Evolutionary conservation across 2,888 invertebrate genomes (phyloP).

Genomic region (Ophraella communa): DNA sequence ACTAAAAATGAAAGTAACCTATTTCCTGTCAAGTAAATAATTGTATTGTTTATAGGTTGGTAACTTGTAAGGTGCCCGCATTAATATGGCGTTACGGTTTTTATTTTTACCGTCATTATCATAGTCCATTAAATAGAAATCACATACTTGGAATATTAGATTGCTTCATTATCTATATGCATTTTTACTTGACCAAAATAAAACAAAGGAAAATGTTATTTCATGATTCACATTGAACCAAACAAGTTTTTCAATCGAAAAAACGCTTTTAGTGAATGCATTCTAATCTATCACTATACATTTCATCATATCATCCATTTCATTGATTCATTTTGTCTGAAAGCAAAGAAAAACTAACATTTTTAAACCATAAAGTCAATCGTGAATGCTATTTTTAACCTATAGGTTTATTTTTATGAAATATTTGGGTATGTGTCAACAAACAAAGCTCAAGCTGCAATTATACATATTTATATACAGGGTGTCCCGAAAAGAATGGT

Average conservation of each 20-base stretch:
- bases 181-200: not conserved
- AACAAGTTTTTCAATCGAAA: too few relatives aligned
- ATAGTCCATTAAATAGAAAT: constrained; percentile 11
- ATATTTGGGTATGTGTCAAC: too few relatives aligned
- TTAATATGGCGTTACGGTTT: constrained; percentile 19
- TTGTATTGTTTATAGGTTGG: constrained; percentile 21
- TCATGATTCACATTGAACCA: too few relatives aligned
- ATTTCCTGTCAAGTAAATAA: constrained; percentile 18
- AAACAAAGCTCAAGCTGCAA: too few relatives aligned
- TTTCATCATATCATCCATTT: not conserved
- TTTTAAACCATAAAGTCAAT: not conserved
- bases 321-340: not conserved
- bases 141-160: not conserved
- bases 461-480: too few relatives aligned
- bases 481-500: too few relatives aligned
- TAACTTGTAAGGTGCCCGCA: constrained; percentile 1
- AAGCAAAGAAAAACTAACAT: not conserved
- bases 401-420: not conserved
- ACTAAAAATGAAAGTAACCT: constrained; percentile 24
- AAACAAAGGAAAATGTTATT: not conserved
- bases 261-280: not conserved
- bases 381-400: not conserved
- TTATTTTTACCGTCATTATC: constrained; percentile 15
- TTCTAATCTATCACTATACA: not conserved
- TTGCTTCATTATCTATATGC: not conserved